These are phyloP conservation scores for Etheostoma nigrum DNA, from an alignment of 2,797 vertebrate genomes.

Conservation along the genomic window DNA sequence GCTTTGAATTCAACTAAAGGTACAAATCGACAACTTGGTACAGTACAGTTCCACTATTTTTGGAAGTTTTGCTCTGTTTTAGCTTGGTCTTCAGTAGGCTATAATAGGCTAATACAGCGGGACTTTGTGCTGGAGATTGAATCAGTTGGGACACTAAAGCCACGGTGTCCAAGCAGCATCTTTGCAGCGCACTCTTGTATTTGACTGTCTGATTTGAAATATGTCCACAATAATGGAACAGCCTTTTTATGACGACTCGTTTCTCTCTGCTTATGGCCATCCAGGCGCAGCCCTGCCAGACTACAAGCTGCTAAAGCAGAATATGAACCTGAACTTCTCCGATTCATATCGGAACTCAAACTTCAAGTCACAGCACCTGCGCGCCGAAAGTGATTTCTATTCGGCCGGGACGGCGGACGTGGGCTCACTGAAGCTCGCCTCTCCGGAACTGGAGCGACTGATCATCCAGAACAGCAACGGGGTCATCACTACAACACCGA, in stretches of 20 bases:
- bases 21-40: slow-evolving; percentile 85
- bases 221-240: slow-evolving; percentile 98
- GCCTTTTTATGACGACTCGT: slow-evolving; percentile 96
- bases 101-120: slow-evolving; percentile 73
- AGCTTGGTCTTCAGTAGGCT: slow-evolving; percentile 70
- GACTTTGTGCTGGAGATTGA: slow-evolving; percentile 78
- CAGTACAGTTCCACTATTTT: slow-evolving; percentile 86
- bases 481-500: slow-evolving; percentile 91
- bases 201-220: slow-evolving; percentile 85
- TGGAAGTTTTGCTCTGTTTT: slow-evolving; percentile 84
- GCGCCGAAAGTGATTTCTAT: slow-evolving; percentile 84
- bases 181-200: slow-evolving; percentile 73
- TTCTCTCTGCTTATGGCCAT: slow-evolving; percentile 91
- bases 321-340: slow-evolving; percentile 89
- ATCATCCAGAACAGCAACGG: slow-evolving; percentile 95
- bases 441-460: slow-evolving; percentile 92
- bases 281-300: slow-evolving; percentile 88
- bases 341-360: slow-evolving; percentile 91
- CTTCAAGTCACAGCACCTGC: slow-evolving; percentile 86
- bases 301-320: slow-evolving; percentile 92
- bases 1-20: slow-evolving; percentile 80
- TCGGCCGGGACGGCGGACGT: slow-evolving; percentile 78
- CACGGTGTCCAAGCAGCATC: slow-evolving; percentile 65
- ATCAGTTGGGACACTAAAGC: slow-evolving; percentile 76
- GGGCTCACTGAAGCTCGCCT: slow-evolving; percentile 91